Evolutionary conservation across 1,140 invertebrate species (phyloP).

Genomic region (Nebria ingens): DNA sequence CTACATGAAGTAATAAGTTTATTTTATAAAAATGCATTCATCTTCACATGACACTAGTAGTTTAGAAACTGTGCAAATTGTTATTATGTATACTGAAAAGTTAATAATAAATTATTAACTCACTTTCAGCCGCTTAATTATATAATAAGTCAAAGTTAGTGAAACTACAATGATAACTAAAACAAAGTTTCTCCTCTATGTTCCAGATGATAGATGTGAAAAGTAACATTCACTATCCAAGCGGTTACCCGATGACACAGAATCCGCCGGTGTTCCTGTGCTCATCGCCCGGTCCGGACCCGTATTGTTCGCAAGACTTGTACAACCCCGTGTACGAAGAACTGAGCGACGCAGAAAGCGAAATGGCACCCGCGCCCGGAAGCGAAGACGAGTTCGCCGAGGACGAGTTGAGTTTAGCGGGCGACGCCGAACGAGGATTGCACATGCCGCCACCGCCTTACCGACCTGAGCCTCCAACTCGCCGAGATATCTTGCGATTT

Average conservation of each 20-base stretch:
- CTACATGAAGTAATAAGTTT: too few relatives aligned
- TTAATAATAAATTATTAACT: too few relatives aligned
- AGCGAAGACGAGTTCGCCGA: constrained; percentile 61
- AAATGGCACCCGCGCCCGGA: constrained; percentile 39
- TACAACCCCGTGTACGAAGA: constrained; percentile 63
- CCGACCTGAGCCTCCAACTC: constrained; percentile 21
- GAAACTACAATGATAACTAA: too few relatives aligned
- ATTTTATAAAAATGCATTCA: too few relatives aligned
- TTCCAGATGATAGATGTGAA: constrained; percentile 58
- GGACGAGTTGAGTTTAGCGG: constrained; percentile 50
- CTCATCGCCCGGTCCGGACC: constrained; percentile 55
- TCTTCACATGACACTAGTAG: too few relatives aligned
- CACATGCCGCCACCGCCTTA: constrained; percentile 37
- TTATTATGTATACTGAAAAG: too few relatives aligned
- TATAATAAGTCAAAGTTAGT: too few relatives aligned
- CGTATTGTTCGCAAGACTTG: constrained; percentile 53
- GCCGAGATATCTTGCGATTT: constrained; percentile 28
- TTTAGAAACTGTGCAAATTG: too few relatives aligned
- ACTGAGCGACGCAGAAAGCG: constrained; percentile 52
- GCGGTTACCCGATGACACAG: constrained; percentile 43
- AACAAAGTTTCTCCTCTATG: too few relatives aligned
- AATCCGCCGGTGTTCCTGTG: constrained; percentile 52
- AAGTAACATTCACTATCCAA: constrained; percentile 42
- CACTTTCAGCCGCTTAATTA: too few relatives aligned
- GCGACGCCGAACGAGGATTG: constrained; percentile 36